Conservation (phyloP, 2,888 invertebrate species). For the Apodemia duryi region DNA sequence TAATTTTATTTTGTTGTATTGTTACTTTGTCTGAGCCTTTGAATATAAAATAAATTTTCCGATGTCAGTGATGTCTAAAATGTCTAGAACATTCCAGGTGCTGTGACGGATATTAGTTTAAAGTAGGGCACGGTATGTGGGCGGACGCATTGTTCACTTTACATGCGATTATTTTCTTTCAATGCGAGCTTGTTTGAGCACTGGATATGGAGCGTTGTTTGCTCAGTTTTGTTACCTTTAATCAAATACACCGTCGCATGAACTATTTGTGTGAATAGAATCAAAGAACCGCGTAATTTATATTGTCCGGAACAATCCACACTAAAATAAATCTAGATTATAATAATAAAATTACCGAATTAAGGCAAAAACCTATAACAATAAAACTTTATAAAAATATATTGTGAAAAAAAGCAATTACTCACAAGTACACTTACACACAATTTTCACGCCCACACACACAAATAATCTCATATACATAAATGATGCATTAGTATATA, state of each 20-base stretch:
- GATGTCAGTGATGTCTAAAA: neutral
- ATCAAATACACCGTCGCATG: neutral
- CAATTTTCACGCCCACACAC: no score
- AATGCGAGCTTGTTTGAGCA: slow-evolving; percentile 3
- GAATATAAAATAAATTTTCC: neutral
- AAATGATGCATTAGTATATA: no score
- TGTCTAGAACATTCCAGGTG: slow-evolving; percentile 3
- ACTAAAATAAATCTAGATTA: no score
- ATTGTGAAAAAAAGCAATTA: no score
- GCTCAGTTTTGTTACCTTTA: neutral
- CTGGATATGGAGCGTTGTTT: neutral
- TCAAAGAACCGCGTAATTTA: neutral
- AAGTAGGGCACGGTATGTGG: neutral
- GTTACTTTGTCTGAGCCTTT: no score
- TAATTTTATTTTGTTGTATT: no score
- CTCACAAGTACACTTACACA: no score
- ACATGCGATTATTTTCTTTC: slow-evolving; percentile 7
- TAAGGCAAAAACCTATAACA: no score
- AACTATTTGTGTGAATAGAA: neutral
- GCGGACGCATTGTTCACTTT: neutral
- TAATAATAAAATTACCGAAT: no score
- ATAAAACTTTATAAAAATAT: no score
- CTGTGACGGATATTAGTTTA: slow-evolving; percentile 6
- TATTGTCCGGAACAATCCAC: no score
- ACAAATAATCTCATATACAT: no score